These are phyloP conservation scores for Sula dactylatra DNA, from an alignment of 2,113 vertebrate genomes.

Conservation along the genomic window DNA sequence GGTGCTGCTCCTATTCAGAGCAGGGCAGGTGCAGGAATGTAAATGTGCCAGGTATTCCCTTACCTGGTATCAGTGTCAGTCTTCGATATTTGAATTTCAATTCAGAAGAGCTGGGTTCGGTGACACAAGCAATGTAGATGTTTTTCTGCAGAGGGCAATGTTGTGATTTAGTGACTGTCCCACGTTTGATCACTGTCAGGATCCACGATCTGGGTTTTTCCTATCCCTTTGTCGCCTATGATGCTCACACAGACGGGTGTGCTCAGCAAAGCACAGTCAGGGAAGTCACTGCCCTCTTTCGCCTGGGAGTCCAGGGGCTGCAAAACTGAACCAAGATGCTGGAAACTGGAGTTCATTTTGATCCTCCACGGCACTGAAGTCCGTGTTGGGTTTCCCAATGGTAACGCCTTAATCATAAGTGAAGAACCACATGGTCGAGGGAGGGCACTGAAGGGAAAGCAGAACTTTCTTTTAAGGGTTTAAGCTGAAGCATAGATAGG, in stretches of 20 bases:
- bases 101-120: not conserved
- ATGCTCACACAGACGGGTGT: rapidly evolving
- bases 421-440: too few relatives aligned
- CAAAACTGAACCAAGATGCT: not conserved
- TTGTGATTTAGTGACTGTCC: not conserved
- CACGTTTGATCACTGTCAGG: not conserved
- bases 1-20: not conserved
- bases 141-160: not conserved
- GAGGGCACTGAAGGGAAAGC: not conserved
- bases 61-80: not conserved
- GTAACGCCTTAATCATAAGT: rapidly evolving
- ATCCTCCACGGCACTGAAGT: not conserved
- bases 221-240: rapidly evolving
- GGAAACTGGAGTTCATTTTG: not conserved
- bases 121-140: not conserved
- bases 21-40: slow-evolving; percentile 11
- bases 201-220: rapidly evolving
- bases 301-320: not conserved
- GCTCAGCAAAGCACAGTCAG: not conserved
- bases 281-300: not conserved
- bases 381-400: not conserved
- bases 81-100: not conserved
- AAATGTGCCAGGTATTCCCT: slow-evolving; percentile 22
- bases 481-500: not conserved
- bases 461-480: not conserved